Base-by-base conservation (phyloP, 2,113 vertebrate genomes). In the Thomomys bottae region DNA sequence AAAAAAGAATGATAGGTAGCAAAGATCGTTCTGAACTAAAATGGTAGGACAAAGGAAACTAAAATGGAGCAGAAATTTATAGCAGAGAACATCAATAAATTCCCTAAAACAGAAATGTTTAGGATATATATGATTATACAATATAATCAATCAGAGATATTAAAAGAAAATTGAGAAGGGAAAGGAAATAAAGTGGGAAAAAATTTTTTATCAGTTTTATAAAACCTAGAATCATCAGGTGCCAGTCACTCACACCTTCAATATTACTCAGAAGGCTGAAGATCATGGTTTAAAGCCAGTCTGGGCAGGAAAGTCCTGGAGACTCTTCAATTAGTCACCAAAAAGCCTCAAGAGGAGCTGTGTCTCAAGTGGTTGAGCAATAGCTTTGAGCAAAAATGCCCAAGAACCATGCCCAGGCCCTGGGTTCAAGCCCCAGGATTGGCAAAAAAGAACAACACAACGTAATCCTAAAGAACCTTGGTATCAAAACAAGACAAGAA, bases 201-300 rank as follows among this genome's bases (percentile, higher is more conserved):
- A 78, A 90, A 59, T 8, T n/a, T 76, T n/a, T n/a, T n/a, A n/a
- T 71, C 72, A 87, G 77, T 72, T 67, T 89, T 82, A 54, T 54
- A 90, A 26, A n/a, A 30, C 30, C 67, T 68, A n/a, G 32, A 14
- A 68, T 68, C 67, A n/a, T 6, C n/a, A 68, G 17, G 32, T 34
- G 14, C 49, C 49, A 54, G 49, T 54, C 14, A 15, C 49, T 54
- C 49, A 54, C 2, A 15, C 49, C 15, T 54, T 54, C 18, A 54
- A 54, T 54, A 54, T 15, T 54, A 54, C 49, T 54, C 49, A 54
- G 49, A 54, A 54, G 49, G 49, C 49, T 17, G 15, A 12, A 54
- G 49, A 54, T 54, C 49, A 54, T 54, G 49, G 17, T 17, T 54
- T 12, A 54, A 54, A 54, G 49, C 49, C 49, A 54, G 49, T 54